Conservation (phyloP, 1,140 invertebrate species). For the Drosophila mauritiana region DNA sequence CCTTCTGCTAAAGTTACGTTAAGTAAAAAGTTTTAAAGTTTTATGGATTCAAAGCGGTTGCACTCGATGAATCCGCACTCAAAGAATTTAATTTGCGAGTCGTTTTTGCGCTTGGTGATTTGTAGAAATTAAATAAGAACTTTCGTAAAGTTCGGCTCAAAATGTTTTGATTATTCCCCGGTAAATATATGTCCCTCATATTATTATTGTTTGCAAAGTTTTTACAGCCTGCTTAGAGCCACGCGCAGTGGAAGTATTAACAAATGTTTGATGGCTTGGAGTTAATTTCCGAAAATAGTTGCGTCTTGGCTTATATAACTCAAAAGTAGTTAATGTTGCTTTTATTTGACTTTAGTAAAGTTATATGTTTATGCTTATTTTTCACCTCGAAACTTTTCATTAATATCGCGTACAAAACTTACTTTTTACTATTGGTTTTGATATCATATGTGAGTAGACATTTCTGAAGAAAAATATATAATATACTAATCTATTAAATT, state of each 20-base stretch:
- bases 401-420: too few relatives aligned
- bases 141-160: slow-evolving; percentile 3
- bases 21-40: slow-evolving; percentile 26
- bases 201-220: slow-evolving; percentile 10
- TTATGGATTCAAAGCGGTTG: slow-evolving; percentile 40
- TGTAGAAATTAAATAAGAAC: slow-evolving; percentile 18
- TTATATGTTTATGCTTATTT: too few relatives aligned
- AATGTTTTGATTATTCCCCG: slow-evolving; percentile 23
- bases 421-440: too few relatives aligned
- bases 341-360: too few relatives aligned
- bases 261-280: background rate
- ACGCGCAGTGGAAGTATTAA: background rate
- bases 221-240: background rate
- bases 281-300: background rate
- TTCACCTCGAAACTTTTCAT: too few relatives aligned
- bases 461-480: too few relatives aligned
- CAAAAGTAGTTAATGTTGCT: background rate
- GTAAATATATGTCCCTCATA: slow-evolving; percentile 17
- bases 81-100: slow-evolving; percentile 10
- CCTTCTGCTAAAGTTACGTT: slow-evolving; percentile 15
- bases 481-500: background rate
- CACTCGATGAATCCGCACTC: slow-evolving; percentile 26
- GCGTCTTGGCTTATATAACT: background rate
- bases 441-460: too few relatives aligned
- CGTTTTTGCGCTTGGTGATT: slow-evolving; percentile 15